Base-by-base conservation (phyloP, 2,797 vertebrate genomes). In the Hemibagrus guttatus region DNA sequence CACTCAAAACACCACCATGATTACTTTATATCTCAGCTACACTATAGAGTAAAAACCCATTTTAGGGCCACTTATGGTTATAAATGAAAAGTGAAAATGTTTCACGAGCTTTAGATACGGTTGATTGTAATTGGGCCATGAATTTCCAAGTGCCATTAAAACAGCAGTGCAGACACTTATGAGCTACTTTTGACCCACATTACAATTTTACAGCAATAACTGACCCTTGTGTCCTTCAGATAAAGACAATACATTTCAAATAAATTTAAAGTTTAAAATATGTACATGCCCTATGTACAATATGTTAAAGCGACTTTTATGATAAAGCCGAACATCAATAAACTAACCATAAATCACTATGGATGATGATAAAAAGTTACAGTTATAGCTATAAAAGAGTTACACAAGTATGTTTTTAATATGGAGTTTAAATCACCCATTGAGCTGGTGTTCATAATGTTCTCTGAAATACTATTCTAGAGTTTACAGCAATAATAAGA, bases 401-500 rank as follows among this genome's bases (percentile, higher is more conserved):
- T 16, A 58, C 75, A 58, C 28, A 6, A 31, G 17, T 78, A 23
- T 79, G 75, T 79, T 81, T 42, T 81, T 8, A 59, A 80, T n/a
- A 6, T 61, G 35, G 23, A 80, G 42, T 61, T 61, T 4, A 61
- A 80, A n/a, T 42, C 21, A 21, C 4, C 74, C 52, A 31, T 31
- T 78, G 75, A 78, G 75, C 54, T 58, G 75, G 54, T 58, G 75
- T 59, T 58, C 31, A 5, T 35, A 23, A 13, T 59, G 54, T 39
- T 59, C 19, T 42, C 76, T 59, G 76, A 79, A 61, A 59, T 79
- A 79, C 21, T 79, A 79, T 59, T 42, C 76, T 42, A 81, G 39
- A 64, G 6, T 61, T 61, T 81, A 61, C 23, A 81, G 58, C 19
- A 61, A 81, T 81, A 63, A 59, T 61, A 81, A n/a, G 78, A 5